phyloP scores from a whole-genome alignment of 2,797 vertebrate genomes.

The Scolopax rusticola region DNA sequence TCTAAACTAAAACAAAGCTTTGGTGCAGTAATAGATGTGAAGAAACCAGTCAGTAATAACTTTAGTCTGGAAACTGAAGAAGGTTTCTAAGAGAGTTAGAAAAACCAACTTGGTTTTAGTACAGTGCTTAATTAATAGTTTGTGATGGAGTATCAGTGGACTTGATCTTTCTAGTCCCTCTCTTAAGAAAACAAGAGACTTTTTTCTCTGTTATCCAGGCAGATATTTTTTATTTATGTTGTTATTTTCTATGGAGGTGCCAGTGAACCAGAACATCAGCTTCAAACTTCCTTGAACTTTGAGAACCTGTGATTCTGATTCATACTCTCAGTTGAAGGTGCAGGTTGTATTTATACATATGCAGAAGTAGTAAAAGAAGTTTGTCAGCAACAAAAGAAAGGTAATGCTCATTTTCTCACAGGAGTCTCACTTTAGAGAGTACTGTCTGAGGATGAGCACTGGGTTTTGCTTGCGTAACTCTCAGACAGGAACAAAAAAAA shows the following conservation, averaged over 20 bases:
- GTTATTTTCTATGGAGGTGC: neutral
- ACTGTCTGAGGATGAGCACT: neutral
- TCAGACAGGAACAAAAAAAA: neutral
- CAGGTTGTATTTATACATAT: neutral
- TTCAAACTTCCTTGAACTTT: neutral
- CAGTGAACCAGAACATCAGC: neutral
- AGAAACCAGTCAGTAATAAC: neutral
- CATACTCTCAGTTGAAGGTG: neutral
- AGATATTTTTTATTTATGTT: neutral
- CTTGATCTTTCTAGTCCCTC: neutral
- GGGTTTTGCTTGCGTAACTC: slow-evolving; percentile 14
- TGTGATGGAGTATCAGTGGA: neutral
- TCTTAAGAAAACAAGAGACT: neutral
- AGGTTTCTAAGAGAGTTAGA: neutral
- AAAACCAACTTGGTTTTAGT: neutral
- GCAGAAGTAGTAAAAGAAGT: neutral
- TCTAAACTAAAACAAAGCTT: neutral
- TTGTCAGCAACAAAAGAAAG: neutral
- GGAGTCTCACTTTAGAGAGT: neutral
- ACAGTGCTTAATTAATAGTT: neutral
- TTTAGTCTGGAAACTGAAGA: neutral
- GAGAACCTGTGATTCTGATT: neutral
- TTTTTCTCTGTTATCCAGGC: neutral
- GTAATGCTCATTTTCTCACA: neutral
- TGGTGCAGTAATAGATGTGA: neutral